Base-by-base conservation (phyloP, 2,888 invertebrate species). In the Polyploca ridens region DNA sequence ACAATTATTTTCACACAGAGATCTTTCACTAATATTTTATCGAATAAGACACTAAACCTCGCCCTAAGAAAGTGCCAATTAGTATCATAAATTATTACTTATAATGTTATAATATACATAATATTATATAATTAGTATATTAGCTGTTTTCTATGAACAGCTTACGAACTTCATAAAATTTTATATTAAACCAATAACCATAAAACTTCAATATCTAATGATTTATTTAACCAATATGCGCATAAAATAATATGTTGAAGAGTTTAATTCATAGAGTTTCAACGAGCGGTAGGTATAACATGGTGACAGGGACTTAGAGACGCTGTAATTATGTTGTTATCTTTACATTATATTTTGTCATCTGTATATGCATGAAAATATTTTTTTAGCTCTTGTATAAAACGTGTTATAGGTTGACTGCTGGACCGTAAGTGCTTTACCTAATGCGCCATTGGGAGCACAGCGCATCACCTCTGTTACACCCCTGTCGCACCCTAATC, bases 211-310 rank as follows among this genome's bases (percentile, higher is more conserved):
- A 77, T 76, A 71, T 73, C 69, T 82, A 85, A 84, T 81, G 79
- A 81, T 82, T 27, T 73, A 78, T 84, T 80, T 83, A 83, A 83
- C 81, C 70, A 65, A 70, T 70, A 77, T 76, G 74, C 76, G 66
- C 65, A 72, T 85, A 81, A 84, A 82, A 79, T 72, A 69, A 81
- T 83, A 77, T 76, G 73, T 79, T 83, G 76, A 80, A 74, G 11
- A 16, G n/a, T 49, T 16, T 49, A 16, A 16, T 49, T 49, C 54
- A 54, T 19, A 68, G 66, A 72, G 65, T 68, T 75, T 75, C 76
- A 72, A 61, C 64, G 27, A 27, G 27, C 27, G 62, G 64, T 62
- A 63, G 63, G 59, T 77, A 69, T 62, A 58, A 64, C 38, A 59
- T 66, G 64, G 72, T 66, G 66, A 68, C 27, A 14, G 27, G 73